Evolutionary conservation across 2,797 vertebrate genomes (phyloP), one percentile per base, ranked within the genome.

Genomic region (Synaphobranchus kaupii): DNA sequence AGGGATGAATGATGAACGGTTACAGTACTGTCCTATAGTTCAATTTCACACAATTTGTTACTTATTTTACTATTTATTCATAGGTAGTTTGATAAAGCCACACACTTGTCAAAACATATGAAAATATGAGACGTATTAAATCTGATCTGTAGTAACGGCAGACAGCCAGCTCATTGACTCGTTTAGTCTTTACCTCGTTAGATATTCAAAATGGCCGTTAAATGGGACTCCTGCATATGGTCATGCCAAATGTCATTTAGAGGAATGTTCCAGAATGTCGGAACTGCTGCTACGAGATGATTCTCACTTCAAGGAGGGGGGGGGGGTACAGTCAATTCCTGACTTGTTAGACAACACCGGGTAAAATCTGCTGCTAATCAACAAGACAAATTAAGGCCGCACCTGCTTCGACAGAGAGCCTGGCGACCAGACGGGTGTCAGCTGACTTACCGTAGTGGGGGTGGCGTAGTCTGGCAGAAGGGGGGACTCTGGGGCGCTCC

Each of bases 351-450:
- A 73, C 6, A 76, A 9, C 83, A 66, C 13, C 12, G n/a, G 82
- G 34, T 68, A 56, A 31, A 84, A 87, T 76, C 50, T 56, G 66
- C 13, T 22, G 50, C 66, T 60, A 58, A 87, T 76, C 63, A 76
- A 73, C 82, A 60, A 34, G 68, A 83, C 81, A 48, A 66, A 76
- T 87, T 87, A 84, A 50, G 12, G 25, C 66, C 34, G 44, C 86
- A 83, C 81, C 63, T 68, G 81, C 50, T 34, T 71, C 31, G 28
- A n/a, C 15, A 17, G 28, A 39, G 28, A 39, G 28, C 31, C 13
- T 39, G 31, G 71, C 15, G 52, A 83, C 82, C 54, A 17, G 52
- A n/a, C 25, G 58, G 17, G 10, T 44, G 47, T 28, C 60, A 25
- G 50, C 28, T 48, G 44, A 48, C 78, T 47, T 47, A 78, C 15